These are phyloP conservation scores for Nemapogon koenigi DNA, from an alignment of 2,888 invertebrate genomes.

Conservation along the genomic window DNA sequence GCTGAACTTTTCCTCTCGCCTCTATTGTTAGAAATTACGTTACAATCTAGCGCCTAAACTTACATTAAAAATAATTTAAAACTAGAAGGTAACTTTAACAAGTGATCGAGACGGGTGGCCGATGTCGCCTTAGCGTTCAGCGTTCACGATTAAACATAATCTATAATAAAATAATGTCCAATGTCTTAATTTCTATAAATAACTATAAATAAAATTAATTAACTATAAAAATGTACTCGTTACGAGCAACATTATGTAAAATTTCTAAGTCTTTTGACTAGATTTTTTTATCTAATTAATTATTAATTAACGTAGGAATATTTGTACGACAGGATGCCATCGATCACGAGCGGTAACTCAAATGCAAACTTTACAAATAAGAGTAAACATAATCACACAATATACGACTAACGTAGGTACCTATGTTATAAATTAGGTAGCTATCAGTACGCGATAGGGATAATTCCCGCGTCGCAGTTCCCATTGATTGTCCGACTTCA, in stretches of 20 bases:
- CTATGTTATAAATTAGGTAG: slow-evolving; percentile 43
- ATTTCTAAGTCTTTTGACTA: slow-evolving; percentile 64
- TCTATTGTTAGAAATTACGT: slow-evolving; percentile 46
- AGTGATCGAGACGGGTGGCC: slow-evolving; percentile 9
- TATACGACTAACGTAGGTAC: slow-evolving; percentile 27
- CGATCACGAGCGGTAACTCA: slow-evolving; percentile 65
- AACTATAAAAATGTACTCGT: slow-evolving; percentile 49
- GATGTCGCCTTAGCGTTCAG: background rate
- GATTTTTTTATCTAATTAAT: slow-evolving; percentile 59
- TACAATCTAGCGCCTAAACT: slow-evolving; percentile 48
- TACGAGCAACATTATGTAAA: slow-evolving; percentile 50
- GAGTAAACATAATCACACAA: slow-evolving; percentile 57
- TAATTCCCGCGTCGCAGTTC: slow-evolving; percentile 21
- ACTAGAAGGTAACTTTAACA: slow-evolving; percentile 61
- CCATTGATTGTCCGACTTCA: slow-evolving; percentile 52
- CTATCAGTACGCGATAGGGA: slow-evolving; percentile 20
- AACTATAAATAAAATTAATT: slow-evolving; percentile 20
- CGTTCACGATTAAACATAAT: slow-evolving; percentile 5
- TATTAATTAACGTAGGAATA: slow-evolving; percentile 64
- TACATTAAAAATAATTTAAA: slow-evolving; percentile 50
- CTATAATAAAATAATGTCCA: slow-evolving; percentile 8
- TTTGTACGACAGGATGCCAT: slow-evolving; percentile 66
- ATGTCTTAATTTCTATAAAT: slow-evolving; percentile 9
- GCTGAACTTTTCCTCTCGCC: slow-evolving; percentile 59
- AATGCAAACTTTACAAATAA: slow-evolving; percentile 58